phyloP scores from a whole-genome alignment of 2,113 vertebrate species.

The Halichoeres trimaculatus region DNA sequence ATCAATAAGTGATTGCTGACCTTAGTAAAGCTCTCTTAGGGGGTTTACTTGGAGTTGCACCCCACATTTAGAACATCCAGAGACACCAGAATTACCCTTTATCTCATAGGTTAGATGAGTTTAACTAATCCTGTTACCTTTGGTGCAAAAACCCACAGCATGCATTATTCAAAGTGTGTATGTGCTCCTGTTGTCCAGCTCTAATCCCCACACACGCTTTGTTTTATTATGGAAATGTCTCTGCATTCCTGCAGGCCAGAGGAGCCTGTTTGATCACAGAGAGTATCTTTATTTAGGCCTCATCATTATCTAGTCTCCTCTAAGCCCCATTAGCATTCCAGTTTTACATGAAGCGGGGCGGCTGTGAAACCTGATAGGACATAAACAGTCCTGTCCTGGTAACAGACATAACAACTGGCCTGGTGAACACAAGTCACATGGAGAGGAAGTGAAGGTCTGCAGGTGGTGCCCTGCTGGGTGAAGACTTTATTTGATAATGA shows the following conservation, averaged over 20 bases:
- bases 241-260: background rate
- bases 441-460: background rate
- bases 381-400: constrained; percentile 43
- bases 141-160: background rate
- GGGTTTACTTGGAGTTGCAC: too few species aligned
- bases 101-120: too few species aligned
- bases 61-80: too few species aligned
- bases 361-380: constrained; percentile 47
- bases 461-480: background rate
- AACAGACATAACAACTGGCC: constrained; percentile 29
- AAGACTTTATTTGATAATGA: background rate
- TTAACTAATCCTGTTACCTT: background rate
- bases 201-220: background rate
- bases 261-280: constrained; percentile 15
- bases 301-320: constrained; percentile 58
- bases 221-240: background rate
- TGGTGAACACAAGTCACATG: constrained; percentile 55
- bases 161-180: background rate
- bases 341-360: background rate
- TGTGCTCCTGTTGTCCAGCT: background rate
- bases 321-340: constrained; percentile 52
- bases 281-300: constrained; percentile 41
- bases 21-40: too few species aligned
- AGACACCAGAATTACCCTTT: too few species aligned
- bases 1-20: too few species aligned